Conservation (phyloP, 30 jellyfish, hydroid and myxozoan genomes). For the Aurelia aurita complex sp. Pacific region DNA sequence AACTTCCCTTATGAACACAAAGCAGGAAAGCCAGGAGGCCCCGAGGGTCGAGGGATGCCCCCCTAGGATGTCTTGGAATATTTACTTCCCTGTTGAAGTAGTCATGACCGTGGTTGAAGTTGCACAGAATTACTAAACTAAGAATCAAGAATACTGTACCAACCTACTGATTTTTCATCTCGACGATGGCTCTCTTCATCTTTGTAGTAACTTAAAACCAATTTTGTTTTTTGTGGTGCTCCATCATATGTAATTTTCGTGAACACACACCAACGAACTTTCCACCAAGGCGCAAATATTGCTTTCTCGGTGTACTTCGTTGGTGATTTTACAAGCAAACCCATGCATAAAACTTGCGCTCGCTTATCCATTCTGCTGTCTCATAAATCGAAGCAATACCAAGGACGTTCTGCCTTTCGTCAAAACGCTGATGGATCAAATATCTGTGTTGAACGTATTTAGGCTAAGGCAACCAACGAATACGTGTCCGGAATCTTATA, state of each 20-base stretch:
- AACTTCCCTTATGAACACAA: too few species aligned
- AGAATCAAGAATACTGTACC: neutral
- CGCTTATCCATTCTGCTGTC: constrained; percentile 18
- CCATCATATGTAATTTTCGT: neutral
- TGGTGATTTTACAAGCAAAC: constrained; percentile 42
- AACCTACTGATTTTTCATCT: neutral
- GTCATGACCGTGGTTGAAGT: too few species aligned
- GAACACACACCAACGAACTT: constrained; percentile 48
- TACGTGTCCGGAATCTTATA: too few species aligned
- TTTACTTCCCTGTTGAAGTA: neutral
- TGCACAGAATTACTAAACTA: too few species aligned
- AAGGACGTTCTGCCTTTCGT: too few species aligned
- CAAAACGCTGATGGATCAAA: too few species aligned
- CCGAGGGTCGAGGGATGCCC: too few species aligned
- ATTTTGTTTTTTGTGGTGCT: neutral
- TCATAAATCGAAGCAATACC: neutral
- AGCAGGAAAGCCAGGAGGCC: too few species aligned
- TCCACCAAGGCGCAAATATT: neutral
- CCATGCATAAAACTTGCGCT: constrained; percentile 26
- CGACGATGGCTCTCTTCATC: neutral
- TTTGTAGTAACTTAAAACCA: constrained; percentile 11
- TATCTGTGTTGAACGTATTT: too few species aligned
- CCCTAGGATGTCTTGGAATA: too few species aligned
- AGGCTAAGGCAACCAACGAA: too few species aligned
- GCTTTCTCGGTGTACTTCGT: constrained; percentile 11